Percentiles rank a stretch among this genome's conserved stretches.
Conservation (phyloP, 2,888 invertebrate genomes). For the Dromius quadrimaculatus region DNA sequence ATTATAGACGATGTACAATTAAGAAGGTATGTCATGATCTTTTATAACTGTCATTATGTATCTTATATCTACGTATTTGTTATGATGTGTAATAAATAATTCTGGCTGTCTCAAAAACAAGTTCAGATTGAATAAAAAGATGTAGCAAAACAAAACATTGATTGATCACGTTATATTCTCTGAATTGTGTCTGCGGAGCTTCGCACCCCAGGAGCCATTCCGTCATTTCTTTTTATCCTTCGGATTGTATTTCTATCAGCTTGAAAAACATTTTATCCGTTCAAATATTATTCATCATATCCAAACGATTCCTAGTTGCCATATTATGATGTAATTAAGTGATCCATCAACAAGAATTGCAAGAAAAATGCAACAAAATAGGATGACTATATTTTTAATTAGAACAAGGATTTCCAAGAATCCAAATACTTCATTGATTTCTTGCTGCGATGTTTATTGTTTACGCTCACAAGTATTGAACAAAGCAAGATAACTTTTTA, state of each 20-base stretch:
- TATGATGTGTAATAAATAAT: constrained; percentile 34
- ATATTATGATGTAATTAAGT: no score
- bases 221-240: not conserved
- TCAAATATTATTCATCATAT: constrained; percentile 36
- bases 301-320: constrained; percentile 33
- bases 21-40: no score
- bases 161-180: constrained; percentile 39
- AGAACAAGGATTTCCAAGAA: constrained; percentile 35
- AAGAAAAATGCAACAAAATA: no score
- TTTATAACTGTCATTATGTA: constrained; percentile 9
- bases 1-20: no score
- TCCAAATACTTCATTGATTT: constrained; percentile 35
- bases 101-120: constrained; percentile 15
- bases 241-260: constrained; percentile 28
- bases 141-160: constrained; percentile 38
- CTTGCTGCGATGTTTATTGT: constrained; percentile 5
- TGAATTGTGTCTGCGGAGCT: constrained; percentile 13
- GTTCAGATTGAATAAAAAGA: constrained; percentile 42
- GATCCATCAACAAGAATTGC: no score
- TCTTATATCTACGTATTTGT: constrained; percentile 16
- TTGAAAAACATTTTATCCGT: constrained; percentile 25
- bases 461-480: not conserved
- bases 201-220: constrained; percentile 21
- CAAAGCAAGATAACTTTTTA: not conserved
- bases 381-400: no score